Conservation (phyloP, 2,888 invertebrate species). For the Blomia tropicalis region DNA sequence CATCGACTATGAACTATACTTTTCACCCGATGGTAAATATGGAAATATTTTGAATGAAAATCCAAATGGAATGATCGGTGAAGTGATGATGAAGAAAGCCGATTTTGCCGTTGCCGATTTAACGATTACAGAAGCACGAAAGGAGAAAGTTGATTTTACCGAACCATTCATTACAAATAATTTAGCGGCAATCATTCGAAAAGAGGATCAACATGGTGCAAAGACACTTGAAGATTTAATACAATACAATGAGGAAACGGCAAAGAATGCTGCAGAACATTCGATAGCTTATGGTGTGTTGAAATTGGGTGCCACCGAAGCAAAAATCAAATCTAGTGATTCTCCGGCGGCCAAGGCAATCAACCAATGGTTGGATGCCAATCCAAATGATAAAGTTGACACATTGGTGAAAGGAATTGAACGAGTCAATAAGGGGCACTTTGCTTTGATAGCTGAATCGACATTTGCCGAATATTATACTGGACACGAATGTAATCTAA, state of each 20-base stretch:
- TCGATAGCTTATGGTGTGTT: constrained; percentile 5
- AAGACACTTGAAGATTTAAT: constrained; percentile 6
- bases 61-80: constrained; percentile 24
- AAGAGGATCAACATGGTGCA: background rate
- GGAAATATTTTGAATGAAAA: background rate
- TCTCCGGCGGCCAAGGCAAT: background rate
- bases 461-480: constrained; percentile 17
- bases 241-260: background rate
- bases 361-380: background rate
- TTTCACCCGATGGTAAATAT: constrained; percentile 22
- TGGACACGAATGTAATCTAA: constrained; percentile 19
- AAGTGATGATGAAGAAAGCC: constrained; percentile 16
- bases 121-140: constrained; percentile 8
- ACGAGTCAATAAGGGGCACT: background rate
- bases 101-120: constrained; percentile 21
- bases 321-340: background rate
- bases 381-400: background rate
- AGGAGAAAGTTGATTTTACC: constrained; percentile 16
- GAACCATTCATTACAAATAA: constrained; percentile 15
- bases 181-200: background rate
- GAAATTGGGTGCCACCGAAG: background rate
- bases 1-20: constrained; percentile 18
- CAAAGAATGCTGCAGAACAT: background rate
- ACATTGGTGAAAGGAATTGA: constrained; percentile 16
- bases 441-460: constrained; percentile 19